Evolutionary conservation across 2,113 vertebrate species (phyloP), one percentile per base, ranked within the genome.

Genomic region (Toxotes chatareus): DNA sequence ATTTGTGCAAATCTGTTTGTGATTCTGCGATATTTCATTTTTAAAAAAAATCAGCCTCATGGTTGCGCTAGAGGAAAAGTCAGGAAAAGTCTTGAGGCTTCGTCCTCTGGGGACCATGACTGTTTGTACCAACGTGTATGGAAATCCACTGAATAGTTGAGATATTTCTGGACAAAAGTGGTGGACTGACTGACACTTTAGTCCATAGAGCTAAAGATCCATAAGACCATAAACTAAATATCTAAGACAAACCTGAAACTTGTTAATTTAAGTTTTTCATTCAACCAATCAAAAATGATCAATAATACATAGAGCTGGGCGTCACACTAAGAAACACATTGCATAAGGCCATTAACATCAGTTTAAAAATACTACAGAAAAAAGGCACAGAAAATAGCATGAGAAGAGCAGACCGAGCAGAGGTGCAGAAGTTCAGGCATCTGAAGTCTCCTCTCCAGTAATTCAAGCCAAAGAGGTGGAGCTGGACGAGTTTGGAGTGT

Each of bases 401-500:
- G 36, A 74, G 67, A 70, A 81, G 60, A 87, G 64, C 16, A 12
- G 23, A 73, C 27, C 19, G 55, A 76, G 57, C 27, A 19, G 65
- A 80, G 79, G 82, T 66, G 66, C 69, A 73, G 4, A 44, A 67
- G 61, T 86, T 82, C 59, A 73, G 59, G 40, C 55, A 66, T 73
- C 76, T 85, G 65, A 90, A 86, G 77, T 73, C 42, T 80, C 46
- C 67, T 74, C 82, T 71, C 51, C 75, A 68, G 53, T 42, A 62
- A 63, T 70, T 87, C 77, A 55, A 68, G 73, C 71, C 65, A 73
- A 74, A 76, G 21, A 79, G 80, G 80, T 27, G 73, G 80, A 91
- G 82, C 70, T 80, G 83, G 81, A 88, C 61, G 80, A 91, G 87
- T 88, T 83, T 86, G 81, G 87, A 88, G 80, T 60, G 74, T 93